A percentile compares a stretch with the other conserved stretches of the same genome.
Conservation (phyloP, 1,140 invertebrate species). For the Eubasilissa regina region DNA sequence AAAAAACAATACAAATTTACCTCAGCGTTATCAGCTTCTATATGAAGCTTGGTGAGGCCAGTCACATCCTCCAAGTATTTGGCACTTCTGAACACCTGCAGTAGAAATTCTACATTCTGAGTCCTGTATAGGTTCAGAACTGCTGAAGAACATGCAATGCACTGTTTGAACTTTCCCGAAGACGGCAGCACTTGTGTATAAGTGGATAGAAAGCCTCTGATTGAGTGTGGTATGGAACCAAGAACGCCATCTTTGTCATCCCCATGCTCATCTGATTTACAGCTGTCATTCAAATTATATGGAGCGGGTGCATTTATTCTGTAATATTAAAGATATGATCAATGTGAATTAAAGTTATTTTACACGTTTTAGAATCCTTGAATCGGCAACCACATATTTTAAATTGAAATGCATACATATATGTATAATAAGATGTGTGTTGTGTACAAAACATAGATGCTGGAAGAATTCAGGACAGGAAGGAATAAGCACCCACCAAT, state of each 20-base stretch:
- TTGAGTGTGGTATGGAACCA: constrained; percentile 93
- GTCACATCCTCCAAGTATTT: constrained; percentile 91
- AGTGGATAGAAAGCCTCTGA: constrained; percentile 90
- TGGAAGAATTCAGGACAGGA: no score
- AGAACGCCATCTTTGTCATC: constrained; percentile 78
- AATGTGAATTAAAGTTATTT: no score
- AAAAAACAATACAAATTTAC: constrained; percentile 66
- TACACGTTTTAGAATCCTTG: no score
- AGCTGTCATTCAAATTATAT: constrained; percentile 67
- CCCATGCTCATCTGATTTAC: constrained; percentile 64
- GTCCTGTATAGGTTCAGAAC: constrained; percentile 80
- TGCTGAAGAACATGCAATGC: constrained; percentile 89
- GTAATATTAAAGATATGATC: constrained; percentile 57
- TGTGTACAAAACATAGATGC: no score
- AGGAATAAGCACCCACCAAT: no score
- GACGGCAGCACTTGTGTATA: constrained; percentile 88
- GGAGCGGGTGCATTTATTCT: constrained; percentile 77
- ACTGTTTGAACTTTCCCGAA: constrained; percentile 88
- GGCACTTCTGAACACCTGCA: constrained; percentile 89
- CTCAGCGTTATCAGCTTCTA: constrained; percentile 77
- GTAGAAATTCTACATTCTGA: constrained; percentile 84
- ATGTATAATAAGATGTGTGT: no score
- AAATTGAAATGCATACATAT: no score
- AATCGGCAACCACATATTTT: no score
- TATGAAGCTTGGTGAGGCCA: constrained; percentile 84